Conservation (phyloP, 2,888 invertebrate genomes). For the Schizotus pectinicornis region DNA sequence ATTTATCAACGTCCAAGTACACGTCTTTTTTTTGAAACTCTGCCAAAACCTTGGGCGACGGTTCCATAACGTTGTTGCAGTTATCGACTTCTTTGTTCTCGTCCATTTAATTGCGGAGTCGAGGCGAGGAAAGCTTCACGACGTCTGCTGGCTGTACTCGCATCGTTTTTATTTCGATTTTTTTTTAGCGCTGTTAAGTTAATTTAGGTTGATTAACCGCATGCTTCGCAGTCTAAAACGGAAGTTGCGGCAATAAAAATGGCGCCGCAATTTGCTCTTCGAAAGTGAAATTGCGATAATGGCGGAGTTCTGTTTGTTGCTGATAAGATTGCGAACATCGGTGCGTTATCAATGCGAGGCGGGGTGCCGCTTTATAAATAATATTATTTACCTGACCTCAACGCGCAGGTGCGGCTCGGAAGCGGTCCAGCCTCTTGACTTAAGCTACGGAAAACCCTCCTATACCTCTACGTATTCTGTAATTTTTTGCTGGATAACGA, state of each 20-base stretch:
- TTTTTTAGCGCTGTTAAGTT: conserved; percentile 12
- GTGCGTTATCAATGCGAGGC: too few species aligned
- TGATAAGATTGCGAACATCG: too few species aligned
- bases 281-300: background rate
- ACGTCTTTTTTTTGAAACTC: conserved; percentile 19
- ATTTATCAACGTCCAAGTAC: conserved; percentile 33
- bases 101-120: background rate
- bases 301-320: too few species aligned
- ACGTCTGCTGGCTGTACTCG: conserved; percentile 8
- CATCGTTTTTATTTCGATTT: conserved; percentile 2
- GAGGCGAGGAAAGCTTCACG: background rate
- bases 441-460: background rate
- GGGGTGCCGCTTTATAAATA: too few species aligned
- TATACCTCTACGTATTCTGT: background rate
- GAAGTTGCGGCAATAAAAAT: conserved; percentile 42
- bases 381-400: too few species aligned
- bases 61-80: conserved; percentile 2
- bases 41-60: conserved; percentile 19
- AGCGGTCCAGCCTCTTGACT: conserved; percentile 1
- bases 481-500: background rate
- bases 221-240: conserved; percentile 38
- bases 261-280: conserved; percentile 29
- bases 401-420: too few species aligned
- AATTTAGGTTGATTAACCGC: conserved; percentile 34
- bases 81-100: background rate